Base-by-base conservation (phyloP, 2,797 vertebrate genomes). In the Sebastes ruberrimus region DNA sequence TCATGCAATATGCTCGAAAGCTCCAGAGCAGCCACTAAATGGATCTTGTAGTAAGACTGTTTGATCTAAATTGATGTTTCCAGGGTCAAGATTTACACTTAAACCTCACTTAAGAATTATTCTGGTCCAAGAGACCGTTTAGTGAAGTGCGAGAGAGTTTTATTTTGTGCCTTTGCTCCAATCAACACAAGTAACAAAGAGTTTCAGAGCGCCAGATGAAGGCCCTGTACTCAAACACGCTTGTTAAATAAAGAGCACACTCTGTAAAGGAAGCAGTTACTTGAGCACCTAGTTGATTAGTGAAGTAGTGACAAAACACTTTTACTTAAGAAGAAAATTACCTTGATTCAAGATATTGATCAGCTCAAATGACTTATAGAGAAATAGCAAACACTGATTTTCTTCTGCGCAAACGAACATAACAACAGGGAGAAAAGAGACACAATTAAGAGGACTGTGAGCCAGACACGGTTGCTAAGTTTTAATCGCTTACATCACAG, bases 341-440 rank as follows among this genome's bases (percentile, higher is more conserved):
- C 25, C 78, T 79, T 49, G 59, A 71, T 61, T 82, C 32, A 46
- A 78, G 18, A 79, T 82, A 87, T 71, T 65, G 73, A 88, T 81
- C 62, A 55, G 69, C 32, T 62, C 13, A 42, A 62, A 73, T 64
- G 49, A 38, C 4, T 20, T 23, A 2, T 18, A 25, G 60, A 27
- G 5, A 20, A 68, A 35, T 62, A 28, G 2, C 35, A 53, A 2
- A 42, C 14, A 16, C 2, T 3, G 25, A 23, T 52, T 65, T 65
- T 52, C 25, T 55, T 68, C 6, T 9, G 22, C 1, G 0, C 22
- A 33, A 69, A 38, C 0, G 2, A 38, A 2, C 3, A 23, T 3
- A 57, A 53, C 23, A 53, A 46, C 5, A 33, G 27, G 18, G 56
- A 57, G 13, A 66, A 46, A 5, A 57, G 27, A 7, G 28, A 53